Evolutionary conservation across 2,888 invertebrate species (phyloP).

Genomic region (Parnassius apollo): DNA sequence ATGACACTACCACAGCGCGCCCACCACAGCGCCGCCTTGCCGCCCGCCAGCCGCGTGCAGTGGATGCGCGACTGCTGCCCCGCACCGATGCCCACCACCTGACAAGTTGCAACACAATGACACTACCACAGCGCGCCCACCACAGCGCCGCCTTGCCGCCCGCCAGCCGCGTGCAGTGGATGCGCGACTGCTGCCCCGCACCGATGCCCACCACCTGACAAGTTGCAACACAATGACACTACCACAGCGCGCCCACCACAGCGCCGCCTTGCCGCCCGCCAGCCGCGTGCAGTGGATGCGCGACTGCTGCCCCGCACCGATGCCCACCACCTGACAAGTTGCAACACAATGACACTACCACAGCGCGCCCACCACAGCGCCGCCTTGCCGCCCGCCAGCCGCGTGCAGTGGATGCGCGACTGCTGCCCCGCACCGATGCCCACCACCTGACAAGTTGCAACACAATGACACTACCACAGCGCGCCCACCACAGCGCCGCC

Average conservation of each 20-base stretch:
- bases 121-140: not conserved
- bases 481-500: too few species aligned
- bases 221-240: not conserved
- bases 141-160: too few species aligned
- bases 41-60: slow-evolving; percentile 95
- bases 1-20: slow-evolving; percentile 83
- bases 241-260: not conserved
- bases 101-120: slow-evolving; percentile 27
- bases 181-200: slow-evolving; percentile 99
- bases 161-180: slow-evolving; percentile 95
- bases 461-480: not conserved
- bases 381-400: slow-evolving; percentile 94
- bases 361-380: slow-evolving; percentile 94
- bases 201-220: slow-evolving; percentile 94
- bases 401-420: slow-evolving; percentile 98
- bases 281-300: slow-evolving; percentile 99
- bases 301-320: slow-evolving; percentile 99
- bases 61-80: slow-evolving; percentile 99
- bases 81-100: slow-evolving; percentile 98
- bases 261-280: slow-evolving; percentile 90
- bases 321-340: slow-evolving; percentile 88
- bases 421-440: slow-evolving; percentile 99
- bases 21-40: slow-evolving; percentile 96
- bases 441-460: slow-evolving; percentile 82
- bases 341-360: not conserved